Percentiles rank a stretch among this genome's conserved stretches.
These are phyloP conservation scores for Anolis sagrei DNA, from an alignment of 2,113 vertebrate species.

Conservation along the genomic window DNA sequence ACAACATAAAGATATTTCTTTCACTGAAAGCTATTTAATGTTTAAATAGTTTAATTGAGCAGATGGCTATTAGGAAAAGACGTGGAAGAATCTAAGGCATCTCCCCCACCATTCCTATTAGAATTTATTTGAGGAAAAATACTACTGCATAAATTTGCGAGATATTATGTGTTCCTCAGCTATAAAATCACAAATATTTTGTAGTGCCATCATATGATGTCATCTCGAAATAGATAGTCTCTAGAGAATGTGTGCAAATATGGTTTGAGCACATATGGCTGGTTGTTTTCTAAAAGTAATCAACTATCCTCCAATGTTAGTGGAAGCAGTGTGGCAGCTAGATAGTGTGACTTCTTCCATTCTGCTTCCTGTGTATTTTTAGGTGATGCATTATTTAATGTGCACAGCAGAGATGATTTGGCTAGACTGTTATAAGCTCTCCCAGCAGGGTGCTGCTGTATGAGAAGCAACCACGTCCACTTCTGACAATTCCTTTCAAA, in stretches of 20 bases:
- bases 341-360: background rate
- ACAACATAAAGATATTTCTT: slow-evolving; percentile 6
- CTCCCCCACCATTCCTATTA: background rate
- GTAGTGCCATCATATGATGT: background rate
- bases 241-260: background rate
- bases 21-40: slow-evolving; percentile 18
- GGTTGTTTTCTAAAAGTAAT: background rate
- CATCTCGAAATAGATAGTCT: background rate
- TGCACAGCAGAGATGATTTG: background rate
- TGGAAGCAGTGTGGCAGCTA: background rate
- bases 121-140: background rate
- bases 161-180: too few species aligned
- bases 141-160: background rate
- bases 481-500: too few species aligned
- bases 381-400: background rate
- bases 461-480: background rate
- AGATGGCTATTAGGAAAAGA: slow-evolving; percentile 6
- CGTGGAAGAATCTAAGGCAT: background rate
- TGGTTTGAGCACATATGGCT: background rate
- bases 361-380: background rate
- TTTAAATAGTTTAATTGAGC: slow-evolving; percentile 20
- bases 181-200: background rate
- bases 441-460: background rate
- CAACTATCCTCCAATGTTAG: background rate
- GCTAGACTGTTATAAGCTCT: background rate